These are phyloP conservation scores for Takifugu rubripes DNA, from an alignment of 2,797 vertebrate species.

Conservation along the genomic window DNA sequence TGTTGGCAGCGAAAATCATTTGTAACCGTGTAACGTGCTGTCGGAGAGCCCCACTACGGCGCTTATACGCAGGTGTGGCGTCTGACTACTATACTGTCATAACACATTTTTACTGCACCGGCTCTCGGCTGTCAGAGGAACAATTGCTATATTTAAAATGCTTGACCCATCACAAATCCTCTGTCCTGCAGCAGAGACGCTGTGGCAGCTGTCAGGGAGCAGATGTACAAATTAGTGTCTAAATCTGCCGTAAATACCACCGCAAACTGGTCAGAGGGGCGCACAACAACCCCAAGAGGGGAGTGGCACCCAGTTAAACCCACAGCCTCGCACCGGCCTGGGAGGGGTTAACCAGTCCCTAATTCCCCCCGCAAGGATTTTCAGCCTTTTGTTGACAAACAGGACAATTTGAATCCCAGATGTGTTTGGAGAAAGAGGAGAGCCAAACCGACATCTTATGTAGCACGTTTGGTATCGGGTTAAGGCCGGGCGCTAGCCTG, in stretches of 20 bases:
- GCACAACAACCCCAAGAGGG: constrained; percentile 9
- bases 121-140: background rate
- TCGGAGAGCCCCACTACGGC: background rate
- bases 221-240: constrained; percentile 33
- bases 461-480: constrained; percentile 67
- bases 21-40: background rate
- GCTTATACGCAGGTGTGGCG: background rate
- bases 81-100: background rate
- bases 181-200: constrained; percentile 23
- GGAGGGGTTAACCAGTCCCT: constrained; percentile 47
- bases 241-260: constrained; percentile 34
- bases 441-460: constrained; percentile 34
- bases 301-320: constrained; percentile 34
- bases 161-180: constrained; percentile 11
- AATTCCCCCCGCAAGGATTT: constrained; percentile 30
- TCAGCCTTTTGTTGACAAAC: constrained; percentile 73
- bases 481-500: constrained; percentile 57
- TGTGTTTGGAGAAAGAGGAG: constrained; percentile 57
- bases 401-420: constrained; percentile 71
- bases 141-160: constrained; percentile 7
- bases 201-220: constrained; percentile 32
- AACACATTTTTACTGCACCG: background rate
- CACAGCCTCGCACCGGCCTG: constrained; percentile 22
- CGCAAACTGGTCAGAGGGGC: constrained; percentile 39
- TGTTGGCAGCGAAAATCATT: background rate